Base-by-base conservation (phyloP, 2,888 invertebrate species). In the Prionchulus punctatus region DNA sequence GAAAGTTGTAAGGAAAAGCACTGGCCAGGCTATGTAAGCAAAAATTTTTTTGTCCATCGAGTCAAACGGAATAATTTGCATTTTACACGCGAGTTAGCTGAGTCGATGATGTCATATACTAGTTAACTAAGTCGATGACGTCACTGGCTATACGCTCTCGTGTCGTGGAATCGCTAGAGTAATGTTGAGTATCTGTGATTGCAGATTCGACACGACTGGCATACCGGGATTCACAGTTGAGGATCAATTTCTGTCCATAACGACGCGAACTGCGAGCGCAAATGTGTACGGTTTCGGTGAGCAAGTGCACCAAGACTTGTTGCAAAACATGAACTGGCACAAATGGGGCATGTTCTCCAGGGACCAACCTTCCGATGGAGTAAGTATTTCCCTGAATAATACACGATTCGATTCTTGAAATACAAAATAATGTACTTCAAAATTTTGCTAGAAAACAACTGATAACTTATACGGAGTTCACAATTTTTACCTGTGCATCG, bases 251-350 rank as follows among this genome's bases (percentile, higher is more conserved):
- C 56, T 67, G 23, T 67, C 68, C 58, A 28, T 69, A 36, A 63
- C 66, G 2, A 63, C 64, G 15, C 55, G 60, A 3, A 60, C 68
- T n/a, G 56, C 63, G 30, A 63, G 64, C 26, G 57, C 52, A 36
- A 51, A 64, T 43, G 43, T 69, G 21, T 69, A 69, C 57, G 70
- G 70, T 0, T 64, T 70, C 53, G 70, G 70, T 1, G 70, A 70
- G 53, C 68, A 70, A 56, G 64, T 65, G 43, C 70, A 70, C 55
- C 43, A 58, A 47, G 54, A 57, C 15, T 63, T 68, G 26, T 56
- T 58, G 2, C 68, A 67, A 48, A 63, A 69, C 59, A 65, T 69
- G 66, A 61, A 61, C 56, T 68, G 66, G 65, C 62, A 58, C 43
- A 65, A 61, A 12, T 69, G 68, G 68, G 54, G 65, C 25, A 66